Conservation (phyloP, 1,140 invertebrate species). For the Cydia splendana region DNA sequence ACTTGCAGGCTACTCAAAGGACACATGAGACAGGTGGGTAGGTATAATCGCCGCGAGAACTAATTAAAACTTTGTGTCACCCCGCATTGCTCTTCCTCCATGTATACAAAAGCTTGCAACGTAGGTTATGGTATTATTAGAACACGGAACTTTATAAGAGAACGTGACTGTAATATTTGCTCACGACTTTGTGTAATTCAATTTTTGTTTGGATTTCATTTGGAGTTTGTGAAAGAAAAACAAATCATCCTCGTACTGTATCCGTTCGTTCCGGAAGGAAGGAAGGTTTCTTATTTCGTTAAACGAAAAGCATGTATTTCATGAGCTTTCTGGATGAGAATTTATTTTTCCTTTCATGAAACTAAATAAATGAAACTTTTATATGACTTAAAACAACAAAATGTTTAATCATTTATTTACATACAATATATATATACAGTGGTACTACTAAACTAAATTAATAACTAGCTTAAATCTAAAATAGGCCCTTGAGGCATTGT, state of each 20-base stretch:
- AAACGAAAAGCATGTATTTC: background rate
- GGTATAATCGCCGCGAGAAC: background rate
- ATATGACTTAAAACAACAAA: too few species aligned
- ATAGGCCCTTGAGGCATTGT: too few species aligned
- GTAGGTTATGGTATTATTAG: background rate
- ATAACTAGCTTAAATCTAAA: too few species aligned
- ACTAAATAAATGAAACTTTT: background rate
- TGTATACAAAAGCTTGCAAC: background rate
- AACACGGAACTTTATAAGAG: constrained; percentile 14
- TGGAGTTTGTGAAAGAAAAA: constrained; percentile 11
- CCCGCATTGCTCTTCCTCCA: background rate
- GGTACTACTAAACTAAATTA: too few species aligned
- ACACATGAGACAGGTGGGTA: background rate
- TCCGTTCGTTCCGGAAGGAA: background rate
- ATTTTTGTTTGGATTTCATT: constrained; percentile 12
- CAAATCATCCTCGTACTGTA: background rate
- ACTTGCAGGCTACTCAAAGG: constrained; percentile 5
- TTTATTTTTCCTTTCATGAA: background rate
- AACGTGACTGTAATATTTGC: constrained; percentile 6
- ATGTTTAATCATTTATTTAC: too few species aligned
- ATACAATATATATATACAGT: too few species aligned
- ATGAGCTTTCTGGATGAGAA: background rate
- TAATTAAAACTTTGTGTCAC: constrained; percentile 17
- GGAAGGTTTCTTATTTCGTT: background rate
- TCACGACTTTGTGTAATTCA: constrained; percentile 8